These are phyloP conservation scores for Pitangus sulphuratus DNA, from an alignment of 2,797 vertebrate genomes.

Conservation along the genomic window DNA sequence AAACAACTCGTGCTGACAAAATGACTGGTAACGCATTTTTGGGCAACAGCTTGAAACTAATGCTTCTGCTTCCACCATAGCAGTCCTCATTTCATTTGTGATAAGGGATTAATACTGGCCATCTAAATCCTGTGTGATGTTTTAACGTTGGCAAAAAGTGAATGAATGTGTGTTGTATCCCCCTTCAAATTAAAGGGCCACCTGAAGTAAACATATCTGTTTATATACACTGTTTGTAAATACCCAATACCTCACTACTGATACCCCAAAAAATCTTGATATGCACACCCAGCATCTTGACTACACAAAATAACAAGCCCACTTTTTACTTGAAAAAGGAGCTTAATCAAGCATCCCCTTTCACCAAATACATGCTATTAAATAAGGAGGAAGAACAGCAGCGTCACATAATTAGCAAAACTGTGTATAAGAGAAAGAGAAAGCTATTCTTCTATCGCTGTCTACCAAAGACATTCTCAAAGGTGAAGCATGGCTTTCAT, in stretches of 20 bases:
- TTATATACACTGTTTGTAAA: not conserved
- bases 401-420: not conserved
- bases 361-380: not conserved
- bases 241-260: not conserved
- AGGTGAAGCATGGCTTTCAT: not conserved
- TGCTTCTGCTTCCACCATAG: not conserved
- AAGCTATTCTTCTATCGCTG: not conserved
- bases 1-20: not conserved
- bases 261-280: not conserved
- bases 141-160: not conserved
- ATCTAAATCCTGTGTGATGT: not conserved
- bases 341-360: not conserved
- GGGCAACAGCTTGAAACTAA: not conserved
- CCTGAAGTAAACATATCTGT: not conserved
- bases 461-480: not conserved
- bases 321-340: not conserved
- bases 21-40: not conserved
- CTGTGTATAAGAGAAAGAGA: not conserved
- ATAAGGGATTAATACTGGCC: not conserved
- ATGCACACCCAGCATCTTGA: not conserved
- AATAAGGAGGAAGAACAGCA: not conserved
- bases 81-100: not conserved
- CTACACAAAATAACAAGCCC: not conserved
- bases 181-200: not conserved
- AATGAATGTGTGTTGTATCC: fast-evolving